Conservation (phyloP, 2,888 invertebrate species). For the Tenthredo livida region DNA sequence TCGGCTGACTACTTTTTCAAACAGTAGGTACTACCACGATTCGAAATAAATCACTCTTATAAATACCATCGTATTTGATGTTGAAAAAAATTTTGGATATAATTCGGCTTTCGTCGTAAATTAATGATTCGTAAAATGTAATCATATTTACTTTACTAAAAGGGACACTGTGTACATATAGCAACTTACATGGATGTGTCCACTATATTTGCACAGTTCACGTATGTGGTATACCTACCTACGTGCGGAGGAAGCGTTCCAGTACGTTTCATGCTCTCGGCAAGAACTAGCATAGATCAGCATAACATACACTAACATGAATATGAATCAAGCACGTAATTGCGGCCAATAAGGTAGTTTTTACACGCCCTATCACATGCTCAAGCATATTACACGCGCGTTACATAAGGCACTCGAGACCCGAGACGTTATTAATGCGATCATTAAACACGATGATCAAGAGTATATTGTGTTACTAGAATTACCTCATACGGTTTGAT, state of each 20-base stretch:
- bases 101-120: not conserved
- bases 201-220: not conserved
- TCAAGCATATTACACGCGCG: constrained; percentile 37
- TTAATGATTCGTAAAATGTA: not conserved
- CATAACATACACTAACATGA: constrained; percentile 19
- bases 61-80: too few species aligned
- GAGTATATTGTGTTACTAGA: constrained; percentile 22
- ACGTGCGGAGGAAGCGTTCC: constrained; percentile 1
- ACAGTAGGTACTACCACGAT: not conserved
- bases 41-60: not conserved
- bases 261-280: constrained; percentile 33
- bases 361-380: constrained; percentile 48
- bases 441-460: constrained; percentile 42
- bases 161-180: constrained; percentile 1
- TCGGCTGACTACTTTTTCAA: not conserved
- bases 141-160: not conserved
- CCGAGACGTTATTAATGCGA: constrained; percentile 36
- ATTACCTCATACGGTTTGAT: constrained; percentile 24
- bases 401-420: constrained; percentile 43
- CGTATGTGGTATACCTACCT: not conserved
- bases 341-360: constrained; percentile 50
- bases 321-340: constrained; percentile 48
- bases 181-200: not conserved
- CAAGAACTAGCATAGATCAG: constrained; percentile 41
- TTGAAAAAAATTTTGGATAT: too few species aligned